A percentile compares a stretch with the other conserved stretches of the same genome.
phyloP scores from a whole-genome alignment of 2,113 vertebrate species.

The Numenius arquata region DNA sequence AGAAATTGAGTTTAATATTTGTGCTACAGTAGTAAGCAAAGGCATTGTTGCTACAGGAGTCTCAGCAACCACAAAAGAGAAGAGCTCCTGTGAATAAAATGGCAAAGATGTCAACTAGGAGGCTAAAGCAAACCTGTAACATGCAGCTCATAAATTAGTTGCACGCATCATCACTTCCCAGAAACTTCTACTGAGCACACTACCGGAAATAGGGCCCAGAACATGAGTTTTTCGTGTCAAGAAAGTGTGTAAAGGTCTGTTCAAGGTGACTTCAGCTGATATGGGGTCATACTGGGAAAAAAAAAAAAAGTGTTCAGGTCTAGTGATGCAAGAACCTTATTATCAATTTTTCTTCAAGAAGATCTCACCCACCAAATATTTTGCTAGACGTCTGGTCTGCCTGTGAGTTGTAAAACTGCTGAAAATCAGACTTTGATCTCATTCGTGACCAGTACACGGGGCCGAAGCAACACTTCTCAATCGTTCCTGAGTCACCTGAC shows the following conservation, averaged over 20 bases:
- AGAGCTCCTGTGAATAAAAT: neutral
- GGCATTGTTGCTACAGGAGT: neutral
- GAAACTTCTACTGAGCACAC: neutral
- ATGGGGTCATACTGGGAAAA: neutral
- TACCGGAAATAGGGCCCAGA: neutral
- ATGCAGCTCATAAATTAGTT: neutral
- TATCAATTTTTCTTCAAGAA: neutral
- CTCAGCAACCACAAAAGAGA: neutral
- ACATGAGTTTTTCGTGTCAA: neutral
- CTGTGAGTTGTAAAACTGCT: neutral
- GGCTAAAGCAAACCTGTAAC: neutral
- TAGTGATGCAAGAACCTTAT: neutral
- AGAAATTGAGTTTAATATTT: neutral
- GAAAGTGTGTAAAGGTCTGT: neutral
- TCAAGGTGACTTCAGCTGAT: neutral
- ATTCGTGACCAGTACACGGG: neutral
- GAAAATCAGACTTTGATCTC: conserved; percentile 34
- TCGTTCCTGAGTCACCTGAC: neutral
- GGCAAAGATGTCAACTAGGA: neutral
- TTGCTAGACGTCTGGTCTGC: neutral
- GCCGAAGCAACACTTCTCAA: neutral
- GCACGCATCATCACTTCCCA: neutral
- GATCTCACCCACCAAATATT: neutral
- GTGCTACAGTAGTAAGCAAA: neutral
- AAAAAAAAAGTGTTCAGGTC: neutral